Evolutionary conservation across 2,113 vertebrate genomes (phyloP), one percentile per base, ranked within the genome.

Genomic region (Fregata magnificens): DNA sequence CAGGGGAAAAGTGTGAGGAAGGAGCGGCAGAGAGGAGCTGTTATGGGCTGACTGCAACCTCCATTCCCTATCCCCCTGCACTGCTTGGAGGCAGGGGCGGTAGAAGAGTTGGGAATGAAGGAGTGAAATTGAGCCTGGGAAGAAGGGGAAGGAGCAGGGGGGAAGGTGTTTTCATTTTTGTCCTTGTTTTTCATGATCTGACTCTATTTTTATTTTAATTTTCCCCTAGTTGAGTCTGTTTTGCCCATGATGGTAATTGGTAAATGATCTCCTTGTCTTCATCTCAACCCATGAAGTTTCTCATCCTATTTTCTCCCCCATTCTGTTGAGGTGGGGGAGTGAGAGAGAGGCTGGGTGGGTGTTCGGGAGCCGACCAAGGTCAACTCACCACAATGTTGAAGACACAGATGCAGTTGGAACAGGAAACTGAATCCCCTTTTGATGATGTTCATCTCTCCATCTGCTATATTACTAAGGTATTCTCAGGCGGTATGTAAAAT

Each of bases 21-120:
- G 28, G 24, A 16, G 11, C 2, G 3, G 15, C 44, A 69, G 70
- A 65, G 17, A 59, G 28, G 31, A 63, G 22, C 34, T 91, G 15
- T 72, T 38, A 31, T 4, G 10, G 14, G 14, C 49, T 49, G 38
- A 53, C 3, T 32, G 29, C 20, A 86, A 7, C 1, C 15, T 1
- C 2, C 3, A 11, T 78, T 67, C 28, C 5, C 17, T 44, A 29
- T 44, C 7, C 5, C 5, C 3, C n/a, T 59, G 20, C 0, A 2
- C 31, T 71, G 8, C 50, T 59, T 29, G 11, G 32, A 63, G 24
- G 2, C 5, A 40, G 31, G 20, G 6, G 6, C 63, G 6, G 17
- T 47, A 11, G 17, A 59, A 16, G 31, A 55, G 5, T 20, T 65
- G 17, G 5, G 32, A 79, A 40, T 79, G 28, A 70, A 55, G 36